These are phyloP conservation scores for Taenioides sp. DNA, from an alignment of 2,797 vertebrate genomes.

Conservation along the genomic window DNA sequence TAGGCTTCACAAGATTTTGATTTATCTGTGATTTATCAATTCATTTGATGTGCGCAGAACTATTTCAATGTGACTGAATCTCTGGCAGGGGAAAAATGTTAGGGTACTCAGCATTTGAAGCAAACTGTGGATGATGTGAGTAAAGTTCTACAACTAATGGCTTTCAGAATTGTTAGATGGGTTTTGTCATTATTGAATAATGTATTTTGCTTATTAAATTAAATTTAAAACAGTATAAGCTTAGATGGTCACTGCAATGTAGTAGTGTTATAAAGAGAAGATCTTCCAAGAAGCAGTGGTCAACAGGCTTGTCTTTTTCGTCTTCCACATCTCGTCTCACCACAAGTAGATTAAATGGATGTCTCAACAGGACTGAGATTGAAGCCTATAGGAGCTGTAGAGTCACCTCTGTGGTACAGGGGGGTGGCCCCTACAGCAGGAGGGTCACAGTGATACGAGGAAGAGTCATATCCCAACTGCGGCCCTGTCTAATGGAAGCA, in stretches of 20 bases:
- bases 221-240: not conserved
- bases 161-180: not conserved
- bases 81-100: not conserved
- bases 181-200: not conserved
- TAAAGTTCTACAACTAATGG: not conserved
- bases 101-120: too few relatives aligned
- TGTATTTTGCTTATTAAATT: not conserved
- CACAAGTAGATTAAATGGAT: constrained; percentile 11
- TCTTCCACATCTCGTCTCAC: too few relatives aligned
- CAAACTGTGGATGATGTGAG: not conserved
- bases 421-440: constrained; percentile 48
- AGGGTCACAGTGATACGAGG: constrained; percentile 33
- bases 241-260: too few relatives aligned
- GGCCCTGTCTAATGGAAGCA: constrained; percentile 30
- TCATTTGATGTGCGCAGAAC: too few relatives aligned
- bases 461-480: constrained; percentile 27
- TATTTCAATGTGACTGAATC: not conserved
- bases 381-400: constrained; percentile 14
- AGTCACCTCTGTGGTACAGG: constrained; percentile 46
- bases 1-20: too few relatives aligned
- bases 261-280: not conserved
- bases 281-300: not conserved
- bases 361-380: constrained; percentile 13
- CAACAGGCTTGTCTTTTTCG: too few relatives aligned
- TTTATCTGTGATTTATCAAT: too few relatives aligned